phyloP scores from a whole-genome alignment of 2,113 vertebrate species.

The Nestor notabilis region DNA sequence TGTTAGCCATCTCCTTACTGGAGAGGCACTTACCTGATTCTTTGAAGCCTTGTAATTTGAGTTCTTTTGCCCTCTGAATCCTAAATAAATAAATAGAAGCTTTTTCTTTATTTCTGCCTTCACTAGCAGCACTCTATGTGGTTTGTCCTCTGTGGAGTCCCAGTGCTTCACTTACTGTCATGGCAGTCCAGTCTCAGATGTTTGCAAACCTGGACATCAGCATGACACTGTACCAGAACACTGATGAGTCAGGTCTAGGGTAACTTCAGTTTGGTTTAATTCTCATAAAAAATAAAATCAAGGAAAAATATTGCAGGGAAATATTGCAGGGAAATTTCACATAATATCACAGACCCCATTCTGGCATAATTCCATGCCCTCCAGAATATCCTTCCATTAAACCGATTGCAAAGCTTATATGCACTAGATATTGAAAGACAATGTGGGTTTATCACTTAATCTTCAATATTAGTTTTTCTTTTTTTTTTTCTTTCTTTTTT shows the following conservation, averaged over 20 bases:
- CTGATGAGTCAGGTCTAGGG: background rate
- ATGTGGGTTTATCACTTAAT: constrained; percentile 47
- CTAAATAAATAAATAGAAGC: background rate
- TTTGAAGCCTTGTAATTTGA: background rate
- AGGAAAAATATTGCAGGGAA: background rate
- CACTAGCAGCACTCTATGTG: background rate
- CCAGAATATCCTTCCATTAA: constrained; percentile 54
- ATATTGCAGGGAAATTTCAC: background rate
- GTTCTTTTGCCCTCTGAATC: background rate
- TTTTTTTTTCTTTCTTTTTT: background rate
- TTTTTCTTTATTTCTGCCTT: background rate
- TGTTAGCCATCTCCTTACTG: background rate
- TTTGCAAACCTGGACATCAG: background rate
- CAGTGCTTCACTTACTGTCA: background rate
- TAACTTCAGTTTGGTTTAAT: background rate
- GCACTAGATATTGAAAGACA: constrained; percentile 27
- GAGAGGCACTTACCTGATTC: background rate
- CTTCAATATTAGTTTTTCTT: constrained; percentile 9
- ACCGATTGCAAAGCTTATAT: constrained; percentile 36
- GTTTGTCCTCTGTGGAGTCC: background rate
- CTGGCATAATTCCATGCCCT: constrained; percentile 22
- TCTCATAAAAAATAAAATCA: background rate
- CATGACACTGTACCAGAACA: background rate
- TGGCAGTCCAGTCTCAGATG: background rate
- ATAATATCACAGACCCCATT: background rate